phyloP scores from a whole-genome alignment of 2,888 invertebrate species.

The Scaptomyza polygonia region DNA sequence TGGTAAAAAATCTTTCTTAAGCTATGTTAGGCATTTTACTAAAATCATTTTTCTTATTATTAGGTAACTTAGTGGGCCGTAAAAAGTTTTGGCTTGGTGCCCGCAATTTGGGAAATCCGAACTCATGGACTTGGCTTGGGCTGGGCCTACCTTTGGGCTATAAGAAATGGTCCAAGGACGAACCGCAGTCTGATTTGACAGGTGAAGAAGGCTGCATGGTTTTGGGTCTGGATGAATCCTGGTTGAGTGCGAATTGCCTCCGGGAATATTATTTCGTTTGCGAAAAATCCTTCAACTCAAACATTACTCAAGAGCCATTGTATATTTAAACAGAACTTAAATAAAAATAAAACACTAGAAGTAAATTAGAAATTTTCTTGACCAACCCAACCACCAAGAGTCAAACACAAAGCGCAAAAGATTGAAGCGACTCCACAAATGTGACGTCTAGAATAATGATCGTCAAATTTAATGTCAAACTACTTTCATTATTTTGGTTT shows the following conservation, averaged over 20 bases:
- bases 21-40: fast-evolving
- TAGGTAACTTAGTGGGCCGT: constrained; percentile 32
- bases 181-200: constrained; percentile 32
- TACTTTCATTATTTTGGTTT: too few relatives aligned
- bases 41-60: fast-evolving
- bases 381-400: too few relatives aligned
- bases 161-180: constrained; percentile 40
- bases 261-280: constrained; percentile 54
- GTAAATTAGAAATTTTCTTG: too few relatives aligned
- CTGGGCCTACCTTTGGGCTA: constrained; percentile 50
- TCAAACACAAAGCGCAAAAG: too few relatives aligned
- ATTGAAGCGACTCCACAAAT: too few relatives aligned
- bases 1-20: constrained; percentile 22
- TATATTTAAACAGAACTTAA: too few relatives aligned
- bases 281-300: constrained; percentile 19
- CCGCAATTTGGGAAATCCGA: constrained; percentile 38
- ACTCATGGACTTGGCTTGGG: constrained; percentile 52
- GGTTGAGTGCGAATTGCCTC: constrained; percentile 54
- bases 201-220: constrained; percentile 35
- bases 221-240: constrained; percentile 35
- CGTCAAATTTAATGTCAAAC: too few relatives aligned
- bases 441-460: too few relatives aligned
- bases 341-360: too few relatives aligned
- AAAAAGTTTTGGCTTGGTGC: constrained; percentile 60
- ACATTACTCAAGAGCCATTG: constrained; percentile 16